Evolutionary conservation across 2,888 invertebrate species (phyloP).

Genomic region (Tipula lateralis): DNA sequence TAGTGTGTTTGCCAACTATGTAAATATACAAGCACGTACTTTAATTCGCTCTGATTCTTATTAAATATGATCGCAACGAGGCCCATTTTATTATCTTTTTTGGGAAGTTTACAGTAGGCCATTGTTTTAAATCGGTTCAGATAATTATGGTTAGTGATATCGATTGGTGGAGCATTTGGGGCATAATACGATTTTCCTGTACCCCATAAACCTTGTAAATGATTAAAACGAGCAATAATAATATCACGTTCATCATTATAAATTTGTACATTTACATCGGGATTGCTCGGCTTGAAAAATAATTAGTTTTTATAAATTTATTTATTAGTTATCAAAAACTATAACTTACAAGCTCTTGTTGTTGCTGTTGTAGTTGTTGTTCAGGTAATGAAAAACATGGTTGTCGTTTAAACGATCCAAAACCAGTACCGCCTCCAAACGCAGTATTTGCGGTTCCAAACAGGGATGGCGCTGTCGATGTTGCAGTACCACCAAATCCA

Average conservation of each 20-base stretch:
- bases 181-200: slow-evolving; percentile 73
- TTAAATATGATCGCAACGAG: slow-evolving; percentile 79
- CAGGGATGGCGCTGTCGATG: slow-evolving; percentile 49
- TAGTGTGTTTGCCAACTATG: too few species aligned
- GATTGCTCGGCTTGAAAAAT: slow-evolving; percentile 49
- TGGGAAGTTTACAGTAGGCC: slow-evolving; percentile 84
- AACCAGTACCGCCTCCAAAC: slow-evolving; percentile 36
- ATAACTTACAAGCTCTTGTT: slow-evolving; percentile 33
- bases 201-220: slow-evolving; percentile 65
- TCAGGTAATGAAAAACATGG: slow-evolving; percentile 37
- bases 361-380: slow-evolving; percentile 50
- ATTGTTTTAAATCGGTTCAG: slow-evolving; percentile 92
- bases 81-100: slow-evolving; percentile 85
- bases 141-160: slow-evolving; percentile 82
- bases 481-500: slow-evolving; percentile 51
- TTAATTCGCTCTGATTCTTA: slow-evolving; percentile 67
- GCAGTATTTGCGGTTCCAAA: slow-evolving; percentile 37
- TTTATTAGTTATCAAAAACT: neutral
- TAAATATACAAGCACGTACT: slow-evolving; percentile 52
- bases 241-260: slow-evolving; percentile 95
- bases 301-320: slow-evolving; percentile 46
- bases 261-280: slow-evolving; percentile 70
- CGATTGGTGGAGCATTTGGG: slow-evolving; percentile 69
- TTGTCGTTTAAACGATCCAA: slow-evolving; percentile 39
- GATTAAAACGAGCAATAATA: slow-evolving; percentile 90